A percentile compares a stretch with the other conserved stretches of the same genome.
These are phyloP conservation scores for Melinaea marsaeus DNA, from an alignment of 2,888 invertebrate species.

Conservation along the genomic window DNA sequence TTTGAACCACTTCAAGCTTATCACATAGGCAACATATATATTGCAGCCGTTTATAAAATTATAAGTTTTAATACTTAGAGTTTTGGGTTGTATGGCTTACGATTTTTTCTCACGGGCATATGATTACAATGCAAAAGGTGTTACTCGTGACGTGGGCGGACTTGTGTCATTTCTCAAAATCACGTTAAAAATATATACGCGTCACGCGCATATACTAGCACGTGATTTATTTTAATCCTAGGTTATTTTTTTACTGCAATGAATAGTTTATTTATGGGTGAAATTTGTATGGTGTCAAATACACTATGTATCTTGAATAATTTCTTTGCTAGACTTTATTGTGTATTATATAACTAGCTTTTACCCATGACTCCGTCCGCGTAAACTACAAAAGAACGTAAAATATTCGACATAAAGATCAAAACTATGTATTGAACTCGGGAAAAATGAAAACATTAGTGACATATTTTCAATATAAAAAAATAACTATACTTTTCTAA, in stretches of 20 bases:
- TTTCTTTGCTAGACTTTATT: neutral
- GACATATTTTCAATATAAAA: no score
- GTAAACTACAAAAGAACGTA: no score
- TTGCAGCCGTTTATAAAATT: no score
- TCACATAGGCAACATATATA: no score
- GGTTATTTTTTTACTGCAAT: conserved; percentile 26
- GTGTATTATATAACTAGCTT: no score
- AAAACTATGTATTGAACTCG: no score
- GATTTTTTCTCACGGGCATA: neutral
- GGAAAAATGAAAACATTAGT: no score
- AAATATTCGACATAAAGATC: no score
- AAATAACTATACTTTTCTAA: no score
- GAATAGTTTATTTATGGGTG: conserved; percentile 28
- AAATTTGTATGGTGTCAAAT: conserved; percentile 24
- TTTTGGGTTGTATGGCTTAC: neutral
- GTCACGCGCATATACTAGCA: conserved; percentile 27
- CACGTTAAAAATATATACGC: conserved; percentile 36
- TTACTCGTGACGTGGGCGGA: conserved; percentile 16
- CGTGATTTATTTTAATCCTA: conserved; percentile 18
- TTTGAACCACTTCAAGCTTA: no score
- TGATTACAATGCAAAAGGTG: neutral
- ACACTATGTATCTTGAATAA: neutral
- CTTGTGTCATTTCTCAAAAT: conserved; percentile 57
- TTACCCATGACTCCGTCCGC: no score
- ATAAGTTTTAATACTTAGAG: neutral